Evolutionary conservation across 1,140 invertebrate genomes (phyloP), one percentile per base, ranked within the genome.

Genomic region (Halyomorpha halys): DNA sequence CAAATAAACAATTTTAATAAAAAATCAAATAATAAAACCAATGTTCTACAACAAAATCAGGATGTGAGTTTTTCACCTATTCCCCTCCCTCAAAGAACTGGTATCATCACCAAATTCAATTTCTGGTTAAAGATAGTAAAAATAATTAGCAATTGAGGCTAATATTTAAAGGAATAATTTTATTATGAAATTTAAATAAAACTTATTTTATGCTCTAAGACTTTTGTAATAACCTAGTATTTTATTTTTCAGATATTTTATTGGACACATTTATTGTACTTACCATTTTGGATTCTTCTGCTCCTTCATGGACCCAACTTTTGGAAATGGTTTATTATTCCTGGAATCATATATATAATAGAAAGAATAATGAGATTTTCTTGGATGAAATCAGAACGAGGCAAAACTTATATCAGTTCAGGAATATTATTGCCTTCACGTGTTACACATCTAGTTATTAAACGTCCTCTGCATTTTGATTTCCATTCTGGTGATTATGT

Each of bases 401-500:
- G 89, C 15, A 87, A 88, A 73, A 91, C 87, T 0, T 91, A 89
- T 70, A 90, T 94, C 56, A 88, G 86, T 61, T 90, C 90, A 0
- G 92, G 90, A 0, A 76, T 92, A 16, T 72, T 96, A 8, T 75
- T 95, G 23, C 91, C 92, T 0, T 89, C 92, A 21, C 82, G 86
- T 72, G 91, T 95, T 13, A 91, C 87, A 3, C 88, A 92, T 74
- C 75, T 93, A 69, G 87, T 94, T 2, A 93, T 97, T 61, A 86
- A 88, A 68, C 76, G 90, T 44, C 93, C 94, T 1, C 77, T 82
- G 0, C 83, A 90, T 71, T 96, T 97, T 72, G 82, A 89, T 68
- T 97, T 89, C 74, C 85, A 87, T 73, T 91, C 94, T 0, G 95
- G 94, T 0, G 95, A 97, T 76, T 98, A 97, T 72, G 83, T 97